Percentiles rank a stretch among this genome's conserved stretches.
Evolutionary conservation across 2,888 invertebrate genomes (phyloP).

Genomic region (Eumerus sabulonum): DNA sequence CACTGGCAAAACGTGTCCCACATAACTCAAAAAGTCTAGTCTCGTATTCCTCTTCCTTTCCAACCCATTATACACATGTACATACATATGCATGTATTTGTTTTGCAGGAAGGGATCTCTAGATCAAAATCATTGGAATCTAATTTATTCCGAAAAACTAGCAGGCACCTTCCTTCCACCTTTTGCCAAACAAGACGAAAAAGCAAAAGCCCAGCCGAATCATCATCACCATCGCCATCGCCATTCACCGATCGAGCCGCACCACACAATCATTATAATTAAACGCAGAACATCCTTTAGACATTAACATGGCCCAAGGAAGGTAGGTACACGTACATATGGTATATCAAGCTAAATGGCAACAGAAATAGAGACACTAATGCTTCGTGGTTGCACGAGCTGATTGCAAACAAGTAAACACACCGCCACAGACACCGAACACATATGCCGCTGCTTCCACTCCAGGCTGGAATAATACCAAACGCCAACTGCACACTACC

Average conservation of each 20-base stretch:
- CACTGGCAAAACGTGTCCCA: too few species aligned
- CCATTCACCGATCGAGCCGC: constrained; percentile 46
- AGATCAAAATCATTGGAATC: constrained; percentile 55
- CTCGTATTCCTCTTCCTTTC: too few species aligned
- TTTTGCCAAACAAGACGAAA: constrained; percentile 9
- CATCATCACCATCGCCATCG: constrained; percentile 50
- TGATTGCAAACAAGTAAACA: constrained; percentile 20
- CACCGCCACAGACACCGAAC: constrained; percentile 34
- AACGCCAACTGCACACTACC: background rate
- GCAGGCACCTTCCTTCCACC: constrained; percentile 34
- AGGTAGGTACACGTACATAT: background rate
- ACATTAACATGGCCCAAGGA: constrained; percentile 41
- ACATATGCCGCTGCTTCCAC: constrained; percentile 53
- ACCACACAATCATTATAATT: constrained; percentile 65
- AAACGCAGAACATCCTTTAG: constrained; percentile 59
- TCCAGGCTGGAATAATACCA: constrained; percentile 1
- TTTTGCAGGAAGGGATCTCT: constrained; percentile 23
- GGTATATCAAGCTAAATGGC: constrained; percentile 18
- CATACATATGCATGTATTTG: constrained; percentile 13
- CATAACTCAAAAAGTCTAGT: too few species aligned
- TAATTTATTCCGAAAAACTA: constrained; percentile 56
- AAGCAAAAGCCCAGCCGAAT: constrained; percentile 36
- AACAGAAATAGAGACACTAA: constrained; percentile 52
- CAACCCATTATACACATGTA: too few species aligned
- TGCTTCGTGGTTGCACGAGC: constrained; percentile 36